These are phyloP conservation scores for Leptinotarsa juncta DNA, from an alignment of 2,888 invertebrate species.

Conservation along the genomic window DNA sequence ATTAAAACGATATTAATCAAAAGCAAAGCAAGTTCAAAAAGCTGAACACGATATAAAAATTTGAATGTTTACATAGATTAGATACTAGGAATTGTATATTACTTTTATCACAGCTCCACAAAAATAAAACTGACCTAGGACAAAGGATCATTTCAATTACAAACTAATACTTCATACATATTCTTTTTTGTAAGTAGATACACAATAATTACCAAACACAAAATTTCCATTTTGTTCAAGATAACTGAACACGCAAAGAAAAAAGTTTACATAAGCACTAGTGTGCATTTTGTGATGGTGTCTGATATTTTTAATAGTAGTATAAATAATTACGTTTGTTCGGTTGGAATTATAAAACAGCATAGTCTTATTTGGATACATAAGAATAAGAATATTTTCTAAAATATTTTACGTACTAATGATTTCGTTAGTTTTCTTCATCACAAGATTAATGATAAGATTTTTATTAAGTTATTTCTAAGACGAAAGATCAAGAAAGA, in stretches of 20 bases:
- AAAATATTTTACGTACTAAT: no score
- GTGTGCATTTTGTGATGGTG: neutral
- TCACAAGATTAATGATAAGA: no score
- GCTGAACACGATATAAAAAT: neutral
- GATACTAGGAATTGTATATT: neutral
- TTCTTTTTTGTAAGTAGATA: neutral
- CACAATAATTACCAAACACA: neutral
- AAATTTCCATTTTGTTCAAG: neutral
- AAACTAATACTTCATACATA: neutral
- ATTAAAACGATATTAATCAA: neutral
- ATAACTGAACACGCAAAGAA: neutral
- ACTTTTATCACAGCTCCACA: neutral
- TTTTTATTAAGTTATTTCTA: no score
- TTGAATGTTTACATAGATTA: neutral
- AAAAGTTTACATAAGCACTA: neutral
- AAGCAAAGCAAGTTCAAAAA: neutral
- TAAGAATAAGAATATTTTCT: no score
- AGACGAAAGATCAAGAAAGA: no score
- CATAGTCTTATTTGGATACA: neutral
- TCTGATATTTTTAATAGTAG: neutral
- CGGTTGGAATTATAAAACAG: neutral
- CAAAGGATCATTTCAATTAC: neutral
- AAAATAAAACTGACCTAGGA: constrained; percentile 6
- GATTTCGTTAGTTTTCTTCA: no score
- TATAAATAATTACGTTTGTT: no score